Percentiles rank a stretch among this genome's conserved stretches.
Conservation (phyloP, 2,888 invertebrate genomes). For the Orthosia incerta region DNA sequence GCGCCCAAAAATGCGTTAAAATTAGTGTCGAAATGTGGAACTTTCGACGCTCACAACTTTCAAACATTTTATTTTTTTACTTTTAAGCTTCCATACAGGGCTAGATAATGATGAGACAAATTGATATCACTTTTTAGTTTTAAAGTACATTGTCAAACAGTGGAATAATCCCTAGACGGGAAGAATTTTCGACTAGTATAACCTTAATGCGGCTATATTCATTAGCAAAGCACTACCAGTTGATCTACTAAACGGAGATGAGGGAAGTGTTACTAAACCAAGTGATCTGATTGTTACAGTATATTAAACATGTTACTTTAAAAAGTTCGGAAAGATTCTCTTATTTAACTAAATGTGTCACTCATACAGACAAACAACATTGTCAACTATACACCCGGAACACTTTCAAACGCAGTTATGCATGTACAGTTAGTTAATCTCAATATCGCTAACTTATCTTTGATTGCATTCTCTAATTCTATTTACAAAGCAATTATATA, state of each 20-base stretch:
- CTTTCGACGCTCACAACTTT: no score
- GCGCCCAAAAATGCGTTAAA: no score
- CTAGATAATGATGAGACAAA: no score
- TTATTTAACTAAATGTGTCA: background rate
- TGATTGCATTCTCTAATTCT: conserved; percentile 62
- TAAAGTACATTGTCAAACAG: no score
- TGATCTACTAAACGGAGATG: background rate
- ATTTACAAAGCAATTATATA: conserved; percentile 64
- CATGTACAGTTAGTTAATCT: conserved; percentile 62
- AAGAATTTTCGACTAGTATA: no score
- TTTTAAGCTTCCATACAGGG: no score
- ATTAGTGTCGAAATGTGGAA: no score
- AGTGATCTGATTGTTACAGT: background rate
- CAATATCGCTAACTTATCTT: conserved; percentile 56
- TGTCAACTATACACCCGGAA: conserved; percentile 31
- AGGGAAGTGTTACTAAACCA: background rate
- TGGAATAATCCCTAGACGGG: no score
- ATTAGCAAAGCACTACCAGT: background rate
- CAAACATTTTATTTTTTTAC: no score
- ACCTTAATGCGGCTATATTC: background rate
- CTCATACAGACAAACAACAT: conserved; percentile 1
- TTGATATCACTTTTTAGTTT: no score
- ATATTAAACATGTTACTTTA: background rate
- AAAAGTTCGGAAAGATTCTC: background rate
- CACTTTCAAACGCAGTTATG: conserved; percentile 30